Percentiles rank a stretch among this genome's conserved stretches.
Evolutionary conservation across 2,113 vertebrate species (phyloP).

Genomic region (Dissostichus mawsoni): DNA sequence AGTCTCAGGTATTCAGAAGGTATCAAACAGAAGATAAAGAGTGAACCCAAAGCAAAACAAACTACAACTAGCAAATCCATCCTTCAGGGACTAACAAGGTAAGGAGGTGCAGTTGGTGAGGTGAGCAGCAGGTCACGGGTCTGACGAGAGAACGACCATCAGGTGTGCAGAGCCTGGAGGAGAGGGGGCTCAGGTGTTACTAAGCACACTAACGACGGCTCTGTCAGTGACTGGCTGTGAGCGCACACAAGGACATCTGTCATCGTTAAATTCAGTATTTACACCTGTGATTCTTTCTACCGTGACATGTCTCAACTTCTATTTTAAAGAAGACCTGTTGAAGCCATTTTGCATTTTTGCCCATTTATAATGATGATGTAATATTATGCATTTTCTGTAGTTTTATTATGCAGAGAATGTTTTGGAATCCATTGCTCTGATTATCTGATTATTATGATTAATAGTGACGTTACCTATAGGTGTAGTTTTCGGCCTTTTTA

Average conservation of each 20-base stretch:
- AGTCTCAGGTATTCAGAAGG: not conserved
- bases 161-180: not conserved
- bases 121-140: not conserved
- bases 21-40: not conserved
- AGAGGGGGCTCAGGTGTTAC: not conserved
- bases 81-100: not conserved
- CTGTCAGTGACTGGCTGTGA: not conserved
- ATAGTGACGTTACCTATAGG: too few relatives aligned
- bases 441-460: too few relatives aligned
- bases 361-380: too few relatives aligned
- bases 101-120: slow-evolving; percentile 7
- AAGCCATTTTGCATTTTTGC: too few relatives aligned
- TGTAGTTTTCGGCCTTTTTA: too few relatives aligned
- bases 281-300: not conserved
- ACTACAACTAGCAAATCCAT: not conserved
- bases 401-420: too few relatives aligned
- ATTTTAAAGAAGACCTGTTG: too few relatives aligned
- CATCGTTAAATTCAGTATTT: not conserved
- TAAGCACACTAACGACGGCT: not conserved
- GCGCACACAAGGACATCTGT: not conserved
- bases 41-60: not conserved
- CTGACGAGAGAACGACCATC: not conserved
- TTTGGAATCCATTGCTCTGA: too few relatives aligned
- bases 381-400: too few relatives aligned
- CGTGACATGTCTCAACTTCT: too few relatives aligned